phyloP scores from a whole-genome alignment of 2,797 vertebrate genomes.

The Ciconia nigra region DNA sequence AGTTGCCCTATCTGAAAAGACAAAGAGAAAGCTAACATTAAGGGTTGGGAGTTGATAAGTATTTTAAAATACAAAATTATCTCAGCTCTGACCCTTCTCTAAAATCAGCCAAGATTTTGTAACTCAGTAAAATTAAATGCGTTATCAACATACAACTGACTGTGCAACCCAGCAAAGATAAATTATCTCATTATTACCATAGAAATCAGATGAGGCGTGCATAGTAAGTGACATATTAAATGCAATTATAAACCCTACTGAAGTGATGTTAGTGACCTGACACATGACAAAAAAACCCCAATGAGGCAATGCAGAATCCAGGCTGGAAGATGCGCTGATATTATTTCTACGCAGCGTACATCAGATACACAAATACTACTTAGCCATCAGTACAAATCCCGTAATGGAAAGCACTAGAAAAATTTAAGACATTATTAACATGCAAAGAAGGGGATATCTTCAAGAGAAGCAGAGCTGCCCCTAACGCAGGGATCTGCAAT shows the following conservation, averaged over 20 bases:
- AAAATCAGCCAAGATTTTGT: slow-evolving; percentile 23
- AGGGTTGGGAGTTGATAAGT: not conserved
- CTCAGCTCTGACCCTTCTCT: not conserved
- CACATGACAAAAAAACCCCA: slow-evolving; percentile 25
- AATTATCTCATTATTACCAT: slow-evolving; percentile 46
- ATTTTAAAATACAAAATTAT: slow-evolving; percentile 25
- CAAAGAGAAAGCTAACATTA: not conserved
- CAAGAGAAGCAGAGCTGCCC: not conserved
- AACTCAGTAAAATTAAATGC: slow-evolving; percentile 29
- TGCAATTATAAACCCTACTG: slow-evolving; percentile 51
- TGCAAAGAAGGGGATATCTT: not conserved
- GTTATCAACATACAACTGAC: slow-evolving; percentile 40
- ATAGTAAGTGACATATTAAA: slow-evolving; percentile 59
- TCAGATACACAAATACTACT: not conserved
- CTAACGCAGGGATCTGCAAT: not conserved
- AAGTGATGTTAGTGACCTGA: slow-evolving; percentile 60
- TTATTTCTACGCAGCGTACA: not conserved
- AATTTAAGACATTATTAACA: not conserved
- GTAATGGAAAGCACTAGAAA: not conserved
- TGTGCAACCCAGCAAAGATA: slow-evolving; percentile 36
- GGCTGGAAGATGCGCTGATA: not conserved
- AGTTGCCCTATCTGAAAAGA: not conserved
- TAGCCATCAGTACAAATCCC: not conserved
- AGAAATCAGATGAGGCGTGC: slow-evolving; percentile 52
- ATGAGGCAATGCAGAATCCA: not conserved